phyloP scores from a whole-genome alignment of 1,140 invertebrate species.

The Camponotus vicinus region DNA sequence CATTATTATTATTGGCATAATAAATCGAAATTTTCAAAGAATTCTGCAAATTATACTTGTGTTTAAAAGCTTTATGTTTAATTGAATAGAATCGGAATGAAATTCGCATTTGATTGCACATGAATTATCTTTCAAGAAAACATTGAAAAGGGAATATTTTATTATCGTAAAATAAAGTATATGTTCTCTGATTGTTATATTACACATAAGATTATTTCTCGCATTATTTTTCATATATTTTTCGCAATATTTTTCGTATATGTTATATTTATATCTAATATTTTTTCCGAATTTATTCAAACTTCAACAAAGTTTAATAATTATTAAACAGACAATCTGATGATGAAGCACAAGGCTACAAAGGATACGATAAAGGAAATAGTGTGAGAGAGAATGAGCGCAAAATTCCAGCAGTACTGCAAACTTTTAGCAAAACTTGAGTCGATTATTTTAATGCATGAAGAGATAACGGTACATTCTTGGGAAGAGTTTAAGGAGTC shows the following conservation, averaged over 20 bases:
- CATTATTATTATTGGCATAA: no score
- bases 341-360: background rate
- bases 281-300: background rate
- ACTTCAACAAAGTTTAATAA: slow-evolving; percentile 25
- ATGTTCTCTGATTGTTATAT: background rate
- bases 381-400: background rate
- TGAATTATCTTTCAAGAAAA: background rate
- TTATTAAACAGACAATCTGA: background rate
- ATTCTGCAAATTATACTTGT: slow-evolving; percentile 42
- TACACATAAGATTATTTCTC: background rate
- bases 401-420: slow-evolving; percentile 11
- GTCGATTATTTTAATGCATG: slow-evolving; percentile 74
- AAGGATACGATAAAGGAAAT: slow-evolving; percentile 29
- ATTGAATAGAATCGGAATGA: slow-evolving; percentile 59
- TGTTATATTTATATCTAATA: background rate
- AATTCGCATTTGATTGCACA: background rate
- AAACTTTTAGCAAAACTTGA: slow-evolving; percentile 60
- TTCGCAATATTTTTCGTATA: background rate
- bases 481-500: slow-evolving; percentile 5
- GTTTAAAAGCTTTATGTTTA: slow-evolving; percentile 35
- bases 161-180: background rate
- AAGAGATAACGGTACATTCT: slow-evolving; percentile 26
- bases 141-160: background rate
- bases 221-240: background rate
- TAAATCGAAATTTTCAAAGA: slow-evolving; percentile 39